Percentiles rank a stretch among this genome's conserved stretches.
Evolutionary conservation across 2,113 vertebrate species (phyloP).

Genomic region (Isurus oxyrinchus): DNA sequence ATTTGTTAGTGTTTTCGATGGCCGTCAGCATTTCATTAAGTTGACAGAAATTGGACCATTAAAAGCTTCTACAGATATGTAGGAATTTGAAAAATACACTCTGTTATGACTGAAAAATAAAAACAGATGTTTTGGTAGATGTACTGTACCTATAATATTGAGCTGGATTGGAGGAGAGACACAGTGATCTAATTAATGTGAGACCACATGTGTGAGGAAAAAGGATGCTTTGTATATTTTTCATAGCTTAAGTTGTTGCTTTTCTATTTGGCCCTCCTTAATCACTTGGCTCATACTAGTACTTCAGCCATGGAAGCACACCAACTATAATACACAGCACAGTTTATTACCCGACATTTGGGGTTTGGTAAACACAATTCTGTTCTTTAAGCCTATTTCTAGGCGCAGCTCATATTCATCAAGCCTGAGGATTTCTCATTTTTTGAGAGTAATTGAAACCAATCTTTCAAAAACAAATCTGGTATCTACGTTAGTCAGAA

Average conservation of each 20-base stretch:
- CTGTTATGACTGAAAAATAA: neutral
- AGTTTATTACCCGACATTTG: neutral
- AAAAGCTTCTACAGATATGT: neutral
- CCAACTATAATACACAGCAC: neutral
- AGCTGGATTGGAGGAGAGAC: neutral
- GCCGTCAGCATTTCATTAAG: neutral
- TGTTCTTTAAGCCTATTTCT: neutral
- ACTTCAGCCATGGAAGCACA: neutral
- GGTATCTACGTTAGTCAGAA: neutral
- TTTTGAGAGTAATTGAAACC: neutral
- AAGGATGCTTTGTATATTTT: neutral
- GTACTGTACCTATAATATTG: neutral
- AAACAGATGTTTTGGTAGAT: neutral
- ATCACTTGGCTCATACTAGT: neutral
- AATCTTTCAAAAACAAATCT: conserved; percentile 14
- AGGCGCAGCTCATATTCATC: neutral
- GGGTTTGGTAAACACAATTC: neutral
- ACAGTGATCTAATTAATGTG: neutral
- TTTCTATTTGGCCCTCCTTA: neutral
- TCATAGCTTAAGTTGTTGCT: neutral
- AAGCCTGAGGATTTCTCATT: neutral
- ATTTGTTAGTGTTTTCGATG: neutral
- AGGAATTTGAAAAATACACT: neutral
- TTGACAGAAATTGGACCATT: neutral
- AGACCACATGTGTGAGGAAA: neutral